Percentiles rank a stretch among this genome's conserved stretches.
These are phyloP conservation scores for Aviceda subcristata DNA, from an alignment of 2,113 vertebrate genomes.

Conservation along the genomic window DNA sequence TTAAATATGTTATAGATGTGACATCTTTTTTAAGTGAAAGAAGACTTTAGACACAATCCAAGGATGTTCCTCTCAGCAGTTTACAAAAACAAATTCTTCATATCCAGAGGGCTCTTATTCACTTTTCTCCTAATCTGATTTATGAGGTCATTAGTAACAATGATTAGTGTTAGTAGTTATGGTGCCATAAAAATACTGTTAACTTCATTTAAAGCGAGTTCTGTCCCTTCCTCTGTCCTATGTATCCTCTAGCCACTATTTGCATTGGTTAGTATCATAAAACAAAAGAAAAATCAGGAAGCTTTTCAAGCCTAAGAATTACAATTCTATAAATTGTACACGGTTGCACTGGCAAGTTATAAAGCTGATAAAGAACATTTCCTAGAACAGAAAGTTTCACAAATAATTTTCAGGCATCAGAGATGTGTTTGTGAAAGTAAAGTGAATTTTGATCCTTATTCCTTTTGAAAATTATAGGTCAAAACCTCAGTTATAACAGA, in stretches of 20 bases:
- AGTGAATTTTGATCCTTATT: not conserved
- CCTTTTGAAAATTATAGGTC: not conserved
- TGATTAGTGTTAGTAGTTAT: not conserved
- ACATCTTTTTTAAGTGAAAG: not conserved
- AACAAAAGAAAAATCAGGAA: not conserved
- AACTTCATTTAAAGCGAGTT: not conserved
- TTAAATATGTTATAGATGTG: not conserved
- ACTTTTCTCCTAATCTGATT: not conserved
- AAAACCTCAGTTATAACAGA: not conserved
- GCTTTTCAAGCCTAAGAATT: not conserved
- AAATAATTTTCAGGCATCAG: not conserved
- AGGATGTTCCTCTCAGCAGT: not conserved
- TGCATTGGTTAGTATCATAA: not conserved
- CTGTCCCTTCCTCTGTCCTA: not conserved
- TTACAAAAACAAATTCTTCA: not conserved
- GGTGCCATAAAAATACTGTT: not conserved
- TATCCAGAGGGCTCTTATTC: not conserved
- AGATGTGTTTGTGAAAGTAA: not conserved
- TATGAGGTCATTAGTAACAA: not conserved
- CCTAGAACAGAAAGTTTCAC: not conserved
- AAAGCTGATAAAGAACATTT: not conserved
- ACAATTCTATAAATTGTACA: not conserved
- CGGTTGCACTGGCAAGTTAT: not conserved
- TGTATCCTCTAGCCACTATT: not conserved
- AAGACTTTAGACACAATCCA: not conserved